These are phyloP conservation scores for Dryomyza anilis DNA, from an alignment of 2,888 invertebrate species.

Conservation along the genomic window DNA sequence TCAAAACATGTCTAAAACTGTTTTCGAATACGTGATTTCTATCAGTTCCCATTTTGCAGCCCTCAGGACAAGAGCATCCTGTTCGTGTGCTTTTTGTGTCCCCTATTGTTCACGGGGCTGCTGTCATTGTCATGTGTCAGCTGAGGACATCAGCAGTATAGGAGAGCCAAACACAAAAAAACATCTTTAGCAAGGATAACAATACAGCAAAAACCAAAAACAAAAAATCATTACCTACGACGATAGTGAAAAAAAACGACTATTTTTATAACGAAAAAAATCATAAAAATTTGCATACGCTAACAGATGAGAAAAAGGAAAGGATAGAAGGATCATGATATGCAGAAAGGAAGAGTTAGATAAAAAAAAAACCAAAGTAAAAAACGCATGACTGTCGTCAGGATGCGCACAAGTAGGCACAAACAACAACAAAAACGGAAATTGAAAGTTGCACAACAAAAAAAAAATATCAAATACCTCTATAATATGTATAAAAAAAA, in stretches of 20 bases:
- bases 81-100: neutral
- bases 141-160: slow-evolving; percentile 27
- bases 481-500: too few species aligned
- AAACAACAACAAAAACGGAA: too few species aligned
- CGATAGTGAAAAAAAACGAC: neutral
- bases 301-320: neutral
- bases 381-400: too few species aligned
- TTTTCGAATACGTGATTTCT: slow-evolving; percentile 19
- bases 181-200: slow-evolving; percentile 28
- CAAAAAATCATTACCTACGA: neutral
- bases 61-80: neutral
- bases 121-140: slow-evolving; percentile 20
- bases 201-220: slow-evolving; percentile 12
- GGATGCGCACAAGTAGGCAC: too few species aligned
- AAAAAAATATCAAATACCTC: too few species aligned
- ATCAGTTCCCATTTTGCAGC: neutral
- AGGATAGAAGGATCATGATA: neutral
- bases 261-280: too few species aligned
- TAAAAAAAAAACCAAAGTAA: neutral
- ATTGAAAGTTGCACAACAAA: too few species aligned
- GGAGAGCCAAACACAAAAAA: too few species aligned
- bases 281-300: neutral
- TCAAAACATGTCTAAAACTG: slow-evolving; percentile 13
- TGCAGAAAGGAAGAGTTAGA: neutral
- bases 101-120: slow-evolving; percentile 1